Evolutionary conservation across 2,113 vertebrate genomes (phyloP).

Genomic region (Trochalopteron elliotii): DNA sequence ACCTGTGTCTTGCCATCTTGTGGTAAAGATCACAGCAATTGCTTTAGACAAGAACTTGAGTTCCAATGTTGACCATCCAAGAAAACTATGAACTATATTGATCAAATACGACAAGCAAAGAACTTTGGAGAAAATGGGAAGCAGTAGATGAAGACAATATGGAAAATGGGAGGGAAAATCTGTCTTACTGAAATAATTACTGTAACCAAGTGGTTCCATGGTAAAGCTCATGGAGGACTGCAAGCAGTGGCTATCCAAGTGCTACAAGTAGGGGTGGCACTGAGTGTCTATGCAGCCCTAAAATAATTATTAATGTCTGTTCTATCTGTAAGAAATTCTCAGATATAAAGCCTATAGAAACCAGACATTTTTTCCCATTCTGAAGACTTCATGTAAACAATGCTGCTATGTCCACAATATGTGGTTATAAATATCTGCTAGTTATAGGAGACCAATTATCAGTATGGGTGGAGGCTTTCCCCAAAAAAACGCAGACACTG

Average conservation of each 20-base stretch:
- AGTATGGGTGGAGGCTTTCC: neutral
- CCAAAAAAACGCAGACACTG: neutral
- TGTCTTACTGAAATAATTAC: neutral
- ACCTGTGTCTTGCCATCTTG: rapidly evolving
- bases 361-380: neutral
- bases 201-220: neutral
- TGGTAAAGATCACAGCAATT: neutral
- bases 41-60: neutral
- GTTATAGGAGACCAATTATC: neutral
- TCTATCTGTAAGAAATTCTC: neutral
- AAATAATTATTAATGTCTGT: neutral
- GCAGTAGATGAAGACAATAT: neutral
- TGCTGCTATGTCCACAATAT: neutral
- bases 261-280: neutral
- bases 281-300: neutral
- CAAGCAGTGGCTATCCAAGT: neutral
- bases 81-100: neutral
- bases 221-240: neutral
- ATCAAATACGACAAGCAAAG: neutral
- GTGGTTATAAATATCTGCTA: neutral
- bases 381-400: neutral
- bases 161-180: neutral
- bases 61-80: rapidly evolving
- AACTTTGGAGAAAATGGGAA: neutral
- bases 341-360: neutral